Evolutionary conservation across 2,113 vertebrate species (phyloP).

Genomic region (Varanus salvator): DNA sequence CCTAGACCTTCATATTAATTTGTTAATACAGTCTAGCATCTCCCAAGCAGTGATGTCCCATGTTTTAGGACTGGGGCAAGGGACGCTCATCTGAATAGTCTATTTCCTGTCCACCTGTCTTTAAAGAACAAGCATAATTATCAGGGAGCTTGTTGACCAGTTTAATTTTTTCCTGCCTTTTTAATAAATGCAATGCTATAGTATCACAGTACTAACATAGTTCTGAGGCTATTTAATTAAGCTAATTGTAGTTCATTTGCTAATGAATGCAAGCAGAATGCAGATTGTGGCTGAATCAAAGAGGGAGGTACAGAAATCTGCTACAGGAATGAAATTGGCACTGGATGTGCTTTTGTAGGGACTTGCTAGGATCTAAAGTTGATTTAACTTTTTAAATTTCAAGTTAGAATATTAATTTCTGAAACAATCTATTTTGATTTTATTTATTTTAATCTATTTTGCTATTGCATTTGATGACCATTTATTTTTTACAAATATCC

Average conservation of each 20-base stretch:
- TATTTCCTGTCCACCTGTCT: neutral
- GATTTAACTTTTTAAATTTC: neutral
- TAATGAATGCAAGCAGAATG: slow-evolving; percentile 3
- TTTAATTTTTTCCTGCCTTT: neutral
- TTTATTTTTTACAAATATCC: no score
- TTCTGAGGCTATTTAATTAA: slow-evolving; percentile 7
- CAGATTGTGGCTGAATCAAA: neutral
- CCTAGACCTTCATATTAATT: neutral
- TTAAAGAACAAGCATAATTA: neutral
- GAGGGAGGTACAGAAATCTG: neutral
- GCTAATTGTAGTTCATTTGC: neutral
- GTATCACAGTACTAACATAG: neutral
- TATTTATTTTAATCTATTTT: no score
- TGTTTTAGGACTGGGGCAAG: neutral
- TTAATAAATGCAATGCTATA: neutral
- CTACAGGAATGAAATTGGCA: neutral
- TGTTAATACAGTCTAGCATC: neutral
- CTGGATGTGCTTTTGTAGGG: neutral
- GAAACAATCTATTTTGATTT: no score
- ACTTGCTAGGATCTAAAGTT: neutral
- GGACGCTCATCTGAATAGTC: neutral
- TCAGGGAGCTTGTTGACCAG: neutral
- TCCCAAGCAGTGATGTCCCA: neutral
- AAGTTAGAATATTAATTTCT: neutral
- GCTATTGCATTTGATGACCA: no score